phyloP scores from a whole-genome alignment of 2,888 invertebrate genomes.

The Exephanes ischioxanthus region DNA sequence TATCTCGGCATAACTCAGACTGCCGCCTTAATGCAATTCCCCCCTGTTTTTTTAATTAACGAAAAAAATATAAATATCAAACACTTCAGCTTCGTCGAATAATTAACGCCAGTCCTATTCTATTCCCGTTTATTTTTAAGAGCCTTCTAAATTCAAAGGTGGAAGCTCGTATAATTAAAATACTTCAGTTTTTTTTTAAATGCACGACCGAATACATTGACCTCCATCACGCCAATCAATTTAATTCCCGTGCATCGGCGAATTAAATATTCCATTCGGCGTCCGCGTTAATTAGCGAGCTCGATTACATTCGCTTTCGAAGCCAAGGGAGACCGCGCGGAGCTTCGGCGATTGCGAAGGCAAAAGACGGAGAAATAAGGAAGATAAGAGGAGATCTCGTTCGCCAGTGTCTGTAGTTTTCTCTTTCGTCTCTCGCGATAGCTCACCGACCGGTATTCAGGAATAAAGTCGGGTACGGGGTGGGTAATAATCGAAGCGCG shows the following conservation, averaged over 20 bases:
- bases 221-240: slow-evolving; percentile 4
- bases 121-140: too few species aligned
- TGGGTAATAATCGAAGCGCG: slow-evolving; percentile 53
- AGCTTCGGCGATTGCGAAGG: slow-evolving; percentile 35
- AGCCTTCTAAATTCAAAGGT: too few species aligned
- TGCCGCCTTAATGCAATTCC: background rate
- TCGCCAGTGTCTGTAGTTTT: background rate
- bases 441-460: slow-evolving; percentile 46
- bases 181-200: too few species aligned
- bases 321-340: slow-evolving; percentile 12
- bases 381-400: slow-evolving; percentile 32
- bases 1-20: background rate
- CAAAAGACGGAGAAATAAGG: slow-evolving; percentile 44
- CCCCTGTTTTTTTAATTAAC: background rate
- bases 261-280: slow-evolving; percentile 13
- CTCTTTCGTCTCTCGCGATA: slow-evolving; percentile 30
- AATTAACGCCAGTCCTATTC: background rate
- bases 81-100: background rate
- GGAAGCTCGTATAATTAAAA: too few species aligned
- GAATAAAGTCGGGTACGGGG: slow-evolving; percentile 45
- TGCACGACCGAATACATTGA: background rate
- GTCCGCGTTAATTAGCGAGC: slow-evolving; percentile 55
- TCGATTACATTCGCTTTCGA: slow-evolving; percentile 14
- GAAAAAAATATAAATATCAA: slow-evolving; percentile 24
- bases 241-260: background rate